Percentiles rank a stretch among this genome's conserved stretches.
phyloP scores from a whole-genome alignment of 2,888 invertebrate species.

The Siphlonurus alternatus region DNA sequence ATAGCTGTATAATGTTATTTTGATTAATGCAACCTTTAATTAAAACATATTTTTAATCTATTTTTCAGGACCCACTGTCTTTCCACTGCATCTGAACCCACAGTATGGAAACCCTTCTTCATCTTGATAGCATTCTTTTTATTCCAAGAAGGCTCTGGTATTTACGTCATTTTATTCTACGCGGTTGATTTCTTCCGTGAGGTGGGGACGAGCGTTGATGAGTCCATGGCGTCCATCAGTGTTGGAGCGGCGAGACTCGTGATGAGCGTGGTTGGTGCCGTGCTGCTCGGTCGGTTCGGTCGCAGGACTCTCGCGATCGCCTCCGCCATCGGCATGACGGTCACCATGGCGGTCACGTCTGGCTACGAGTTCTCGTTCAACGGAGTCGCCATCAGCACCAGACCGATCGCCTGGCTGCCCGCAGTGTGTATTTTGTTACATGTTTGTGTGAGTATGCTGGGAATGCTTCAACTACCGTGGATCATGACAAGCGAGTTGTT shows the following conservation, averaged over 20 bases:
- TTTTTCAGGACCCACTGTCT: no score
- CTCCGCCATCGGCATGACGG: slow-evolving; percentile 45
- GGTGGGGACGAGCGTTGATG: slow-evolving; percentile 25
- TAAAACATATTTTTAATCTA: no score
- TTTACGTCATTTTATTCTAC: slow-evolving; percentile 54
- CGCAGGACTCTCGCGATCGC: slow-evolving; percentile 42
- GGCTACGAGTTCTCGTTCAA: slow-evolving; percentile 18
- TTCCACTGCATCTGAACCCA: slow-evolving; percentile 25
- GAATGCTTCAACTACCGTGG: slow-evolving; percentile 56
- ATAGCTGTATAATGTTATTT: no score
- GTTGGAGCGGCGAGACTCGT: slow-evolving; percentile 47
- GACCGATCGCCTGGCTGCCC: slow-evolving; percentile 23
- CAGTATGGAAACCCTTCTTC: slow-evolving; percentile 47
- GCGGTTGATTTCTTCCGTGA: slow-evolving; percentile 48
- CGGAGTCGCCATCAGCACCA: slow-evolving; percentile 15
- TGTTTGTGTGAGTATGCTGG: slow-evolving; percentile 56
- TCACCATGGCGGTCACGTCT: slow-evolving; percentile 34
- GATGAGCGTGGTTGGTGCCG: slow-evolving; percentile 48
- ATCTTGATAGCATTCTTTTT: slow-evolving; percentile 46
- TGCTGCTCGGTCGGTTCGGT: slow-evolving; percentile 43
- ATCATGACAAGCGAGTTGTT: slow-evolving; percentile 57
- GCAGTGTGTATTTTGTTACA: slow-evolving; percentile 46
- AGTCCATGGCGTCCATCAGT: slow-evolving; percentile 49
- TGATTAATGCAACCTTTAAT: no score
- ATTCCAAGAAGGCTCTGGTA: slow-evolving; percentile 54